These are phyloP conservation scores for Drosophila malerkotliana DNA, from an alignment of 1,140 invertebrate species.

Conservation along the genomic window DNA sequence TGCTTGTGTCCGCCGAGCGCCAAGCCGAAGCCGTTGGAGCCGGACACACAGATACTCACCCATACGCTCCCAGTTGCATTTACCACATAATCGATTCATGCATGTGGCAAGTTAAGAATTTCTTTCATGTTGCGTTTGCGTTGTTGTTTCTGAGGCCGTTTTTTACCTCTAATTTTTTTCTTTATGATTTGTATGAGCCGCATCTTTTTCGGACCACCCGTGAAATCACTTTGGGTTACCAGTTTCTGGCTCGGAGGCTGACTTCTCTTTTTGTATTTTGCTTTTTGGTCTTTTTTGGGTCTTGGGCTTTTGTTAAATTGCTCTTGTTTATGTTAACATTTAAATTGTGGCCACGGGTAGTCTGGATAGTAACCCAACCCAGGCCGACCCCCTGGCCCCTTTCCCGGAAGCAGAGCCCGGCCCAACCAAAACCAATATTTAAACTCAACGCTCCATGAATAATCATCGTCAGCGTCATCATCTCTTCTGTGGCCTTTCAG, in stretches of 20 bases:
- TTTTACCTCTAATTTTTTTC: conserved; percentile 59
- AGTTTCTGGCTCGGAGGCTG: conserved; percentile 43
- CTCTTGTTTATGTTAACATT: conserved; percentile 84
- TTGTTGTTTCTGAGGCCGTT: conserved; percentile 67
- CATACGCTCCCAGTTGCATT: conserved; percentile 52
- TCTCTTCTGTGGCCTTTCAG: conserved; percentile 66
- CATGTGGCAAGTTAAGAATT: conserved; percentile 76
- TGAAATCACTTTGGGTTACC: conserved; percentile 79
- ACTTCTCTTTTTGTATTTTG: conserved; percentile 21
- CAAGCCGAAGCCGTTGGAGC: conserved; percentile 15
- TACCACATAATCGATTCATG: conserved; percentile 83
- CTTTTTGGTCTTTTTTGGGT: conserved; percentile 29
- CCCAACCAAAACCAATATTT: conserved; percentile 79
- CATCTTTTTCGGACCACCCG: conserved; percentile 78
- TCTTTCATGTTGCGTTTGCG: conserved; percentile 79
- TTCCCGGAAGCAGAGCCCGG: conserved; percentile 6
- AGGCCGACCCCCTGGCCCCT: neutral
- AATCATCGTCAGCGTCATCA: conserved; percentile 65
- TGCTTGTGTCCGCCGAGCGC: neutral
- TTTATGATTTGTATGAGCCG: conserved; percentile 83
- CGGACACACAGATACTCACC: conserved; percentile 52
- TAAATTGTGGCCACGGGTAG: conserved; percentile 82
- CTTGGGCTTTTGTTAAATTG: conserved; percentile 79
- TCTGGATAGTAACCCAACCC: conserved; percentile 35
- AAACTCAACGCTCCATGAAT: conserved; percentile 79